Evolutionary conservation across 2,888 invertebrate species (phyloP).

Genomic region (Ichneumoninae sp.): DNA sequence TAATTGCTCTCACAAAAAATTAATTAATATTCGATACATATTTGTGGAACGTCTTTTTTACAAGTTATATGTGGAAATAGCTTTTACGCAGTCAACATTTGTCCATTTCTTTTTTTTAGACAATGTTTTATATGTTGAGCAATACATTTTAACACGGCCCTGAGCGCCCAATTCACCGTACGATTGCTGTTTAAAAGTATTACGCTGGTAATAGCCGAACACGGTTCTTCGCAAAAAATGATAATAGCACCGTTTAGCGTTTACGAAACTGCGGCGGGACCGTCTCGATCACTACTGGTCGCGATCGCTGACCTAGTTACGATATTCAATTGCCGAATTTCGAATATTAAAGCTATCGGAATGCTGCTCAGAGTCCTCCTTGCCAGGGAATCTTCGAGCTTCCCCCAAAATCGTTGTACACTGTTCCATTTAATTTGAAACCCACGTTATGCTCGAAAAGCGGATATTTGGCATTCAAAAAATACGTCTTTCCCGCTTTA

Average conservation of each 20-base stretch:
- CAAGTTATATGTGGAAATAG: too few relatives aligned
- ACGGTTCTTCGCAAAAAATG: constrained; percentile 4
- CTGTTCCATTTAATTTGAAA: background rate
- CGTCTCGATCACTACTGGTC: constrained; percentile 7
- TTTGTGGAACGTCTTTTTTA: background rate
- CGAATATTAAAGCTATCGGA: constrained; percentile 57
- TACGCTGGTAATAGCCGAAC: background rate
- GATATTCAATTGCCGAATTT: constrained; percentile 58
- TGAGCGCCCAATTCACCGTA: constrained; percentile 9
- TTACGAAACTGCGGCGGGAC: constrained; percentile 44
- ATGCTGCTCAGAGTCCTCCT: constrained; percentile 42
- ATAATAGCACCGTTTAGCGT: constrained; percentile 38
- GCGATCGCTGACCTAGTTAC: constrained; percentile 49
- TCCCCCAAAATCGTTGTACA: constrained; percentile 15
- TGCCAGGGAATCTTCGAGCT: constrained; percentile 21
- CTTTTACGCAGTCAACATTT: too few relatives aligned
- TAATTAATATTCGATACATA: background rate
- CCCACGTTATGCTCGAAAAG: constrained; percentile 4
- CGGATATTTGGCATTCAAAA: constrained; percentile 24
- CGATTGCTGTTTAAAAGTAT: background rate
- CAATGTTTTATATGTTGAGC: background rate
- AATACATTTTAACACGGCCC: background rate
- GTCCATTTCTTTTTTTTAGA: background rate
- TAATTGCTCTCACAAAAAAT: background rate
- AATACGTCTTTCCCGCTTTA: background rate